Percentiles rank a stretch among this genome's conserved stretches.
phyloP scores from a whole-genome alignment of 2,797 vertebrate species.

The Diplodus sargus region DNA sequence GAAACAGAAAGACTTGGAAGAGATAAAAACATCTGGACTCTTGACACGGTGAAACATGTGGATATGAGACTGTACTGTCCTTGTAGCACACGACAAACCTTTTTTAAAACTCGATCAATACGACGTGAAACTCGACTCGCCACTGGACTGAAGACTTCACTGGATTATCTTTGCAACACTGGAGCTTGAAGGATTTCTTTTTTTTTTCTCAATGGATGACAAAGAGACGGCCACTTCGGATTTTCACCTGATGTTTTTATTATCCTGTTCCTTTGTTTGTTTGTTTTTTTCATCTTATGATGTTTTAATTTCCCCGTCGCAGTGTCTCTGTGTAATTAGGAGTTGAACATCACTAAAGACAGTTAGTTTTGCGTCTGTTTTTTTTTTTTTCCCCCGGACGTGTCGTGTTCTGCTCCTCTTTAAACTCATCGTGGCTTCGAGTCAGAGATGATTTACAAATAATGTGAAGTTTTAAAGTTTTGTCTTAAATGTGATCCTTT shows the following conservation, averaged over 20 bases:
- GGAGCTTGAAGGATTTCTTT: conserved; percentile 39
- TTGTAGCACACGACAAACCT: conserved; percentile 14
- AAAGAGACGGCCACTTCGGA: conserved; percentile 18
- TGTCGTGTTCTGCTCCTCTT: not conserved
- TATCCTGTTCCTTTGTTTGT: not conserved
- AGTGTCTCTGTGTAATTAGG: not conserved
- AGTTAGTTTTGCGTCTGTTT: not conserved
- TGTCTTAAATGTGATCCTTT: conserved; percentile 15
- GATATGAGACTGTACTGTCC: conserved; percentile 19
- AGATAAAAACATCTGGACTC: conserved; percentile 38
- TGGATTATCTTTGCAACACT: conserved; percentile 67
- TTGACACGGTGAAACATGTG: not conserved
- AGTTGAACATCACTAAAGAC: not conserved
- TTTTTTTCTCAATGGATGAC: conserved; percentile 28
- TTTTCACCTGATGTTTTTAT: conserved; percentile 43
- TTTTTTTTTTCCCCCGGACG: too few species aligned
- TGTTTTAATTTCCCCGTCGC: conserved; percentile 33
- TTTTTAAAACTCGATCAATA: conserved; percentile 9
- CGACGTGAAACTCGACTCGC: conserved; percentile 26
- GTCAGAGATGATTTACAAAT: not conserved
- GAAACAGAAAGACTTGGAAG: conserved; percentile 2
- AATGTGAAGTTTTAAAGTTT: conserved; percentile 32
- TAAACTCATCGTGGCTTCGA: conserved; percentile 1
- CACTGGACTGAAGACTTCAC: conserved; percentile 56
- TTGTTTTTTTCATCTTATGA: not conserved